Evolutionary conservation across 2,113 vertebrate genomes (phyloP).

Genomic region (Heptranchias perlo): DNA sequence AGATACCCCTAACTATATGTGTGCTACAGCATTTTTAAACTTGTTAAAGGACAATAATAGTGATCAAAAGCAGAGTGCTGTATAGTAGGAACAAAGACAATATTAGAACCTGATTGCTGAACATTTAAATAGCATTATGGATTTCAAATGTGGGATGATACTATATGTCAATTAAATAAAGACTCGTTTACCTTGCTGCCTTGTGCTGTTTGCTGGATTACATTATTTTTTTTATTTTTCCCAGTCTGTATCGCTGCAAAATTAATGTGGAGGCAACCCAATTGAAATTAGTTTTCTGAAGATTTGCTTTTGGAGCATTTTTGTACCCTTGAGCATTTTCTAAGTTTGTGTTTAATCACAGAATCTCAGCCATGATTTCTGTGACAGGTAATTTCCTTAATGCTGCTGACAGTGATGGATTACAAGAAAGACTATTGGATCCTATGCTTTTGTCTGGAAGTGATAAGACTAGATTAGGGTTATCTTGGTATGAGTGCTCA

Average conservation of each 20-base stretch:
- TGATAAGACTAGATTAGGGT: constrained; percentile 69
- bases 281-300: constrained; percentile 57
- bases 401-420: constrained; percentile 80
- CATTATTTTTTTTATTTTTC: constrained; percentile 49
- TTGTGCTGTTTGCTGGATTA: constrained; percentile 45
- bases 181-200: neutral
- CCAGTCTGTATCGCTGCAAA: constrained; percentile 51
- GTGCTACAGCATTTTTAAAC: neutral
- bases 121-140: neutral
- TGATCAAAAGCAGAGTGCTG: neutral
- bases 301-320: constrained; percentile 44
- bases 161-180: neutral
- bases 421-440: constrained; percentile 61
- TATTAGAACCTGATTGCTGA: neutral
- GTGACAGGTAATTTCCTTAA: constrained; percentile 86
- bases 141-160: neutral
- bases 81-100: neutral
- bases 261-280: constrained; percentile 55
- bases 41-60: neutral
- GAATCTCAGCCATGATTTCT: constrained; percentile 70
- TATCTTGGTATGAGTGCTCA: constrained; percentile 63
- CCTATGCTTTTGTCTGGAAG: constrained; percentile 64
- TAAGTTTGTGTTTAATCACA: constrained; percentile 74
- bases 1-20: neutral
- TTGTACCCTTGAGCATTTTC: constrained; percentile 64